Evolutionary conservation across 2,113 vertebrate genomes (phyloP).

Genomic region (Nansenia antarctica): DNA sequence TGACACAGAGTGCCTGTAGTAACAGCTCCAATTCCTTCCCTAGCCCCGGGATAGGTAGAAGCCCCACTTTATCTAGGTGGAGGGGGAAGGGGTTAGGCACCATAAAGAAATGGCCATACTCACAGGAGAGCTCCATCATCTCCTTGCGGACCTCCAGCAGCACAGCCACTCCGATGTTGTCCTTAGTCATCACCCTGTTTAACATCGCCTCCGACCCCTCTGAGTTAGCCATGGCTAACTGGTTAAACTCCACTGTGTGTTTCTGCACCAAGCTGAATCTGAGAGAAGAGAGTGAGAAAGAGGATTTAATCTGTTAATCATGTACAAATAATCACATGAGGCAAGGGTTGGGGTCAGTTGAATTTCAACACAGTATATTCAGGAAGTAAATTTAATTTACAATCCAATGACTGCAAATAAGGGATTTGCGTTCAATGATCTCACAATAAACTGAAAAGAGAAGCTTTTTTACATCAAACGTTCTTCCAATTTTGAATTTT

Average conservation of each 20-base stretch:
- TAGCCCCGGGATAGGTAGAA: too few relatives aligned
- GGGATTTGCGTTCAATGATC: too few relatives aligned
- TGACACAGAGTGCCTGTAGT: too few relatives aligned
- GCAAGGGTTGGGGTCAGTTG: not conserved
- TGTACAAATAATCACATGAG: too few relatives aligned
- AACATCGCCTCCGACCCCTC: conserved; percentile 98
- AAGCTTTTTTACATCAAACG: too few relatives aligned
- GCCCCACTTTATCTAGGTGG: not conserved
- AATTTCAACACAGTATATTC: not conserved
- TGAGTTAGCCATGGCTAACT: conserved; percentile 97
- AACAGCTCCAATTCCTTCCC: too few relatives aligned
- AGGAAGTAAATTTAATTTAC: too few relatives aligned
- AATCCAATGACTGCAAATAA: too few relatives aligned
- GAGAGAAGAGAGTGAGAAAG: conserved; percentile 35
- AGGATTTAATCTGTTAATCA: too few relatives aligned
- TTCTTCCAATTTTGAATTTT: too few relatives aligned
- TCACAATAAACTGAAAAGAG: too few relatives aligned
- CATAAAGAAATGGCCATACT: conserved; percentile 66
- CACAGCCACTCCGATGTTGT: conserved; percentile 95
- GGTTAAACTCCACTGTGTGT: conserved; percentile 98
- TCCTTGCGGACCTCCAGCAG: conserved; percentile 93
- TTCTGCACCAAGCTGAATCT: conserved; percentile 97
- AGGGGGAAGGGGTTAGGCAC: not conserved
- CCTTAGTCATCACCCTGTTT: conserved; percentile 99
- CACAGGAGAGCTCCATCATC: conserved; percentile 91